phyloP scores from a whole-genome alignment of 2,888 invertebrate genomes.

The Aspidiotus destructor region DNA sequence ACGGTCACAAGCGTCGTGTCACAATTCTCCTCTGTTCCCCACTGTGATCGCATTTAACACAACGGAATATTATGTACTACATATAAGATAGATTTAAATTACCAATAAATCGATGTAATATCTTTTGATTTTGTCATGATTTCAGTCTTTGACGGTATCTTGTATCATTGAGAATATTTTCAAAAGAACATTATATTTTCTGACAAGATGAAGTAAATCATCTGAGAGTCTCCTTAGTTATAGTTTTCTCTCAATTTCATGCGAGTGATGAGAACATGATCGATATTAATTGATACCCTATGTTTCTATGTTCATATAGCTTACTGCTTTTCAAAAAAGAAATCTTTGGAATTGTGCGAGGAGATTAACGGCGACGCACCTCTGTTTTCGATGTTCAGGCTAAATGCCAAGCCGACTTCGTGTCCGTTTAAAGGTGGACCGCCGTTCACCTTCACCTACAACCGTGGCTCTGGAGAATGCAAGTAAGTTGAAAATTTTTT shows the following conservation, averaged over 20 bases:
- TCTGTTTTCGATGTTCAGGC: slow-evolving; percentile 64
- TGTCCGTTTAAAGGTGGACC: slow-evolving; percentile 69
- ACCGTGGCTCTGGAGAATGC: slow-evolving; percentile 61
- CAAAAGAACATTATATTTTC: too few species aligned
- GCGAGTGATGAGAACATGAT: neutral
- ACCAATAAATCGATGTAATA: too few species aligned
- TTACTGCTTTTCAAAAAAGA: slow-evolving; percentile 47
- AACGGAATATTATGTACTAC: too few species aligned
- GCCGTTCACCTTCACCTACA: slow-evolving; percentile 73
- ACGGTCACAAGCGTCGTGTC: too few species aligned
- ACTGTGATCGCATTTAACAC: too few species aligned
- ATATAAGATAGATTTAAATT: too few species aligned
- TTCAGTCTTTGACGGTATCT: too few species aligned
- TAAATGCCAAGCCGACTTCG: slow-evolving; percentile 58
- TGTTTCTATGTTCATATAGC: slow-evolving; percentile 43
- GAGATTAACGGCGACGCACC: slow-evolving; percentile 62
- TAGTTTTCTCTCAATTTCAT: neutral
- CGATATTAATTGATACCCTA: neutral
- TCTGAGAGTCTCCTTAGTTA: neutral
- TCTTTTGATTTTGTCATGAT: too few species aligned
- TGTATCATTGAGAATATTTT: too few species aligned
- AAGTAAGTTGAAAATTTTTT: slow-evolving; percentile 36
- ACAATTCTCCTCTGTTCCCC: too few species aligned
- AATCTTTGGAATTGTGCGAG: slow-evolving; percentile 55
- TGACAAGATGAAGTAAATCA: neutral